phyloP scores from a whole-genome alignment of 1,140 invertebrate species.

The Eumeta japonica region DNA sequence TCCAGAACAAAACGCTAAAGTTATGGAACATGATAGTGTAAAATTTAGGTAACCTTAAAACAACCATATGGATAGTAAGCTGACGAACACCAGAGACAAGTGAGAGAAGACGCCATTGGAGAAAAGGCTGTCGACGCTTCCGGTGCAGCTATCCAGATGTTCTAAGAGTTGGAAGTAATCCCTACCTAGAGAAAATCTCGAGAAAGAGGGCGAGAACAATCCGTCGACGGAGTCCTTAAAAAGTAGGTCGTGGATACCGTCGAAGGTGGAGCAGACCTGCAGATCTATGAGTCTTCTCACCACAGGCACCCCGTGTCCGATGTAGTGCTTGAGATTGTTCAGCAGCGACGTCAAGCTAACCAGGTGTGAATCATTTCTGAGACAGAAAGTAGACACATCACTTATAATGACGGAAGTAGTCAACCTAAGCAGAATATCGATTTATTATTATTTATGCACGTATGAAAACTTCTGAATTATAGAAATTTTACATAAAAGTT shows the following conservation, averaged over 20 bases:
- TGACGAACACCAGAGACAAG: no score
- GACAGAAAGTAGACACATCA: slow-evolving; percentile 18
- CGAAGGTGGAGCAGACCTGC: slow-evolving; percentile 59
- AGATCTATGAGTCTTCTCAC: slow-evolving; percentile 51
- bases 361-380: slow-evolving; percentile 30
- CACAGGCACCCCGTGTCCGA: slow-evolving; percentile 34
- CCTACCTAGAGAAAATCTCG: slow-evolving; percentile 24
- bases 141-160: slow-evolving; percentile 39
- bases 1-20: no score
- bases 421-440: no score
- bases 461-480: no score
- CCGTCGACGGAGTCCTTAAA: slow-evolving; percentile 61
- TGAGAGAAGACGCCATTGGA: no score
- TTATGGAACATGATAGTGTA: no score
- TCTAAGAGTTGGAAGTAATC: slow-evolving; percentile 46
- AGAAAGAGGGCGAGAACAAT: slow-evolving; percentile 35
- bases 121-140: no score
- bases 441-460: no score
- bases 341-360: slow-evolving; percentile 31
- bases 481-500: no score
- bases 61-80: no score
- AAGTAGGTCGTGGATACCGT: slow-evolving; percentile 51
- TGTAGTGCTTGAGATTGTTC: slow-evolving; percentile 24
- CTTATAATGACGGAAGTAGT: no score
- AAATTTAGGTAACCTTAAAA: no score